A percentile compares a stretch with the other conserved stretches of the same genome.
These are phyloP conservation scores for Melipona beecheii DNA, from an alignment of 2,888 invertebrate genomes.

Conservation along the genomic window DNA sequence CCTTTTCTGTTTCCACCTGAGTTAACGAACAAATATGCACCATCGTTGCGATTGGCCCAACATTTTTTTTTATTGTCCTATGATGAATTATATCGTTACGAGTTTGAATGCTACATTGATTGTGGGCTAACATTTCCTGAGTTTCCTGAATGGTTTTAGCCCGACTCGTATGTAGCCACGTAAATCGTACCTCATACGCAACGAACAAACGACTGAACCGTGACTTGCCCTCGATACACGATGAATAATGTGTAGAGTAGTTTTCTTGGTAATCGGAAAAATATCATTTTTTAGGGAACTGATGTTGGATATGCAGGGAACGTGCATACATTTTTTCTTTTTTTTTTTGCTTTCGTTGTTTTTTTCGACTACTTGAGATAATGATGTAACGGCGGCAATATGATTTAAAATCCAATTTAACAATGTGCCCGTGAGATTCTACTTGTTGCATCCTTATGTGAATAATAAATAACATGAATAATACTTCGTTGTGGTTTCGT, in stretches of 20 bases:
- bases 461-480: conserved; percentile 3
- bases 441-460: neutral
- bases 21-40: neutral
- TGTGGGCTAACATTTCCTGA: conserved; percentile 38
- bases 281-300: conserved; percentile 16
- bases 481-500: neutral
- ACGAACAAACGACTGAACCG: conserved; percentile 62
- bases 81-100: conserved; percentile 53
- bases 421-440: neutral
- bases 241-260: conserved; percentile 58
- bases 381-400: neutral
- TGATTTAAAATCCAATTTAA: neutral
- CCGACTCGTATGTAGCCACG: conserved; percentile 42
- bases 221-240: conserved; percentile 64
- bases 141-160: conserved; percentile 34
- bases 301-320: neutral
- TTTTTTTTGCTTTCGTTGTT: conserved; percentile 1
- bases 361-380: neutral
- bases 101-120: conserved; percentile 49
- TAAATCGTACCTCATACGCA: conserved; percentile 51
- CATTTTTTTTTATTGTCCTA: conserved; percentile 29
- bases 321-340: neutral
- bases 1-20: neutral
- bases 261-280: conserved; percentile 34
- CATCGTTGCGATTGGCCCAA: neutral